These are phyloP conservation scores for Hirundichthys speculiger DNA, from an alignment of 2,113 vertebrate genomes.

Conservation along the genomic window DNA sequence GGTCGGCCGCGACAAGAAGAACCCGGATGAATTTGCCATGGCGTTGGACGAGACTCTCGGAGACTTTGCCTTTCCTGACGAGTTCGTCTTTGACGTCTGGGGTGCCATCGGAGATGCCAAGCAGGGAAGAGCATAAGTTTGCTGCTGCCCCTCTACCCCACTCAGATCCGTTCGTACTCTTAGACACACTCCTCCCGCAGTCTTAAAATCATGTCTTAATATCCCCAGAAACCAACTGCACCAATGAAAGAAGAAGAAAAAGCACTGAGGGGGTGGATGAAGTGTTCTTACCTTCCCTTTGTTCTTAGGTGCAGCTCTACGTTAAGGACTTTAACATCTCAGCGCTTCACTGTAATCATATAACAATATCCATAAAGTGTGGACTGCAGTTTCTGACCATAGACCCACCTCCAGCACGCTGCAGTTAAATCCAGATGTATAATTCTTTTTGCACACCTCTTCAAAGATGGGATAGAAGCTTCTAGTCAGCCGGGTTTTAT, in stretches of 20 bases:
- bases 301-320: conserved; percentile 18
- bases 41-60: conserved; percentile 92
- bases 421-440: conserved; percentile 33
- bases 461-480: background rate
- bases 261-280: conserved; percentile 4
- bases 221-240: conserved; percentile 31
- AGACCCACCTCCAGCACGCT: conserved; percentile 14
- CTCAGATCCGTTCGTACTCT: too few species aligned
- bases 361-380: conserved; percentile 6
- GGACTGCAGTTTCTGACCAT: conserved; percentile 9
- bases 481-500: conserved; percentile 6
- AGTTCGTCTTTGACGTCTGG: conserved; percentile 97
- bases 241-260: too few species aligned
- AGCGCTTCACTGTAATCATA: conserved; percentile 2
- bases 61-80: conserved; percentile 96
- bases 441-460: background rate
- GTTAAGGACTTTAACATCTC: background rate
- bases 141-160: background rate
- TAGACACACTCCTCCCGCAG: conserved; percentile 6
- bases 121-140: conserved; percentile 81
- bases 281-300: conserved; percentile 1
- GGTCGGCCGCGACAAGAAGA: conserved; percentile 92
- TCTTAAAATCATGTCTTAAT: too few species aligned
- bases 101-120: conserved; percentile 93
- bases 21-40: conserved; percentile 94